These are phyloP conservation scores for Paratilapia polleni DNA, from an alignment of 2,113 vertebrate species.

Conservation along the genomic window DNA sequence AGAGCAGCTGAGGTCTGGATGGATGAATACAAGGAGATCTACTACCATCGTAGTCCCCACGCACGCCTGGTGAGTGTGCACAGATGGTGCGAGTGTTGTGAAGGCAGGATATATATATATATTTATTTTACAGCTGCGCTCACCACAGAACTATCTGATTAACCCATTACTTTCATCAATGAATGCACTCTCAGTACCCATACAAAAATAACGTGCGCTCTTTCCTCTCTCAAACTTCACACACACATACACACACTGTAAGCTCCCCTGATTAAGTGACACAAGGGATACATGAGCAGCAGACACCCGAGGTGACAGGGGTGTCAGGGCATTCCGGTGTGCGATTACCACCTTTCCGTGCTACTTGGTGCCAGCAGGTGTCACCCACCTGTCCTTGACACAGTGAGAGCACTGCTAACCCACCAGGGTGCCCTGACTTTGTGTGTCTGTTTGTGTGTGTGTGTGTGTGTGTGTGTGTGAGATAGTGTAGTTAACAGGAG, in stretches of 20 bases:
- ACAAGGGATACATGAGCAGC: conserved; percentile 57
- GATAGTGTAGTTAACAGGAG: conserved; percentile 67
- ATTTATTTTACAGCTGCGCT: background rate
- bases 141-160: background rate
- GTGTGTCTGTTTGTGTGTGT: background rate
- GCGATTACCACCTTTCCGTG: conserved; percentile 71
- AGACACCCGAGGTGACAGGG: conserved; percentile 69
- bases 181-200: background rate
- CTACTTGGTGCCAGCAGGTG: conserved; percentile 38
- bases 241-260: conserved; percentile 1
- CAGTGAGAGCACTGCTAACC: conserved; percentile 31
- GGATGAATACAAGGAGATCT: conserved; percentile 93
- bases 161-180: conserved; percentile 7
- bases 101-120: background rate
- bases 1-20: conserved; percentile 98
- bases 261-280: conserved; percentile 67
- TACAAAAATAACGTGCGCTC: background rate
- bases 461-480: background rate
- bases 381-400: conserved; percentile 64
- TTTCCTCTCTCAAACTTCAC: background rate
- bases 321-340: conserved; percentile 65
- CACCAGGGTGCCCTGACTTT: conserved; percentile 20
- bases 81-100: background rate
- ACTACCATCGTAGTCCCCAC: conserved; percentile 93
- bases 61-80: conserved; percentile 88